phyloP scores from a whole-genome alignment of 1,140 invertebrate species.

The Conopomorpha cramerella region DNA sequence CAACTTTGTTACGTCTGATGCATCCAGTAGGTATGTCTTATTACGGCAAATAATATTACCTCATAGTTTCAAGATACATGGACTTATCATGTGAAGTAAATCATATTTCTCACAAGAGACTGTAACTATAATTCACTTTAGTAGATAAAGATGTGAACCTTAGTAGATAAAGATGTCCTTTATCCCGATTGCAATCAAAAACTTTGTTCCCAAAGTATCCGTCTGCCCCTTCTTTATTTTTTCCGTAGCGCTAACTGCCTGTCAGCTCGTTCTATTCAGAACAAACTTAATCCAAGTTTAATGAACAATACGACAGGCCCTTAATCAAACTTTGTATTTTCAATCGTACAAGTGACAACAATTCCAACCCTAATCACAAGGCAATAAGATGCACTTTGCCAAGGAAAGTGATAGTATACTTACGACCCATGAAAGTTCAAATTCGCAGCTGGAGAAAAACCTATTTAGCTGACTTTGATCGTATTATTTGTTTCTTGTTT shows the following conservation, averaged over 20 bases:
- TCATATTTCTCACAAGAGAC: too few species aligned
- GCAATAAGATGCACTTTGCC: conserved; percentile 9
- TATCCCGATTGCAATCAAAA: too few species aligned
- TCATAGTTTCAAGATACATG: too few species aligned
- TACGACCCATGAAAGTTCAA: conserved; percentile 12
- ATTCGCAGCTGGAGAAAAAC: conserved; percentile 34
- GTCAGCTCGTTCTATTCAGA: conserved; percentile 43
- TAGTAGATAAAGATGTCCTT: too few species aligned
- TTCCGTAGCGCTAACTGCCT: conserved; percentile 43
- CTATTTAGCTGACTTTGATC: conserved; percentile 53
- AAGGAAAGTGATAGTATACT: conserved; percentile 4
- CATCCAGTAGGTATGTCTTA: too few species aligned
- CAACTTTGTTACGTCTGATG: too few species aligned
- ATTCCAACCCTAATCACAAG: conserved; percentile 11
- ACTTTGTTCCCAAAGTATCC: conserved; percentile 13
- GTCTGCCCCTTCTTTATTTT: conserved; percentile 15
- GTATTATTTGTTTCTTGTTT: conserved; percentile 57
- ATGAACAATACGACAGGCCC: conserved; percentile 62
- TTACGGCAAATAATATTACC: too few species aligned
- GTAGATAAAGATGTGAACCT: too few species aligned
- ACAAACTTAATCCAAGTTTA: conserved; percentile 62
- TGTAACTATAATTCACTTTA: too few species aligned
- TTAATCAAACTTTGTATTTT: conserved; percentile 61
- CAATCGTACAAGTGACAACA: conserved; percentile 13
- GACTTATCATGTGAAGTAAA: too few species aligned